Base-by-base conservation (phyloP, 1,140 invertebrate genomes). In the Acromyrmex charruanus region DNA sequence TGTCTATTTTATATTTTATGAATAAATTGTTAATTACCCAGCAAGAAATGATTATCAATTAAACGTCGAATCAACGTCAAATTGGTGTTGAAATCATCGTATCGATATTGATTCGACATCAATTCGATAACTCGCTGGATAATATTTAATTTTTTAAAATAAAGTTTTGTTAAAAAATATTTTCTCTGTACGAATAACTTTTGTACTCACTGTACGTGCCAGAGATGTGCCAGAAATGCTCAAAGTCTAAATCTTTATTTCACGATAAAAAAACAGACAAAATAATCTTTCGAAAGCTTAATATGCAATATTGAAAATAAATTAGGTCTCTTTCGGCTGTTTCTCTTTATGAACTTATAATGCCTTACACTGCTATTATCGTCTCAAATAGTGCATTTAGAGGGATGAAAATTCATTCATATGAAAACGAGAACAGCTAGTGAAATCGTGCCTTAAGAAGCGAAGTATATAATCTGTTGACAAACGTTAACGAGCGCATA, bases 401-500 rank as follows among this genome's bases (percentile, higher is more conserved):
- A 18, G 14, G 25, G 3, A 81, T 21, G 14, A 35, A 28, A 81
- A 81, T 55, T 28, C 49, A 39, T 4, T 55, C 6, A 44, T 7
- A 44, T 81, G 49, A 71, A 63, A 81, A 81, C 49, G 5, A 55
- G 14, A 21, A 69, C 69, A 69, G 49, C 49, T 81, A 49, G 14
- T 31, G 49, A 39, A 49, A 65, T 65, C 39, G 21, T 25, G 14
- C 18, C 31, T 77, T 35, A 35, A 28, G 21, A 63, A 35, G 16
- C 16, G 25, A 65, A 31, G 66, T 69, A 66, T 28, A 51, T 79
- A 79, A 79, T 49, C 39, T 39, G 16, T 77, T 49, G 75, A 79
- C 59, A 49, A 6, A 79, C 25, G 44, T 51, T 25, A 63, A 77
- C 39, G 21, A 49, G 31, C 9, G 39, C n/a, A 16, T 16, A 39